Evolutionary conservation across 1,140 invertebrate genomes (phyloP), one percentile per base, ranked within the genome.

Genomic region (Bombus difficillimus): DNA sequence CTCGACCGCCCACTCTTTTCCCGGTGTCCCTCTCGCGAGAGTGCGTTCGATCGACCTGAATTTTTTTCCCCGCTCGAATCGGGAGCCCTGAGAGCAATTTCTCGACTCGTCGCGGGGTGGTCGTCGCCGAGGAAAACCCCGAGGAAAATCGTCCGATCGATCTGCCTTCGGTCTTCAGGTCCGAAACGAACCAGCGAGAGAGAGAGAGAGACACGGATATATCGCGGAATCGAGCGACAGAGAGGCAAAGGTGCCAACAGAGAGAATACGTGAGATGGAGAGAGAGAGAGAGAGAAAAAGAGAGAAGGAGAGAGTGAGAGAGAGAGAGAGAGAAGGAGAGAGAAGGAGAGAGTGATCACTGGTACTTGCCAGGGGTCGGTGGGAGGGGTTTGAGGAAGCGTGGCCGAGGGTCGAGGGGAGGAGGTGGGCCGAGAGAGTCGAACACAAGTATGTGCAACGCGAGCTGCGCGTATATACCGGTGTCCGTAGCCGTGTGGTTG

Each of bases 111-210:
- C 86, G 89, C 88, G 92, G 86, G 93, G 92, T 94, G 93, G 93
- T 92, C 93, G 92, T 92, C 91, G 90, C 62, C 74, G 90, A 92
- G 93, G 94, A 94, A 95, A 95, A 94, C 91, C 93, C 92, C 92
- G 94, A 94, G 95, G 94, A 95, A 95, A 95, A 95, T 95, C 93
- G 92, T 92, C 92, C 94, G 94, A 95, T 95, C 94, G 94, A 95
- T 95, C 94, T 95, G 92, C 92, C 93, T 94, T 95, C 93, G 93
- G 93, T 94, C 93, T 93, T 93, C 93, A 93, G 92, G 93, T 93
- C 92, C 94, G 93, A 94, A 93, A 94, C 92, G 88, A 92, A 92
- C 87, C 90, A 86, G 80, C 32, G 72, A 15, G 72, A 64, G 68
- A 39, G 32, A 73, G 71, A 39, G 32, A 73, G 88, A 91, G 73